phyloP scores from a whole-genome alignment of 2,113 vertebrate genomes.

The Colossoma macropomum region DNA sequence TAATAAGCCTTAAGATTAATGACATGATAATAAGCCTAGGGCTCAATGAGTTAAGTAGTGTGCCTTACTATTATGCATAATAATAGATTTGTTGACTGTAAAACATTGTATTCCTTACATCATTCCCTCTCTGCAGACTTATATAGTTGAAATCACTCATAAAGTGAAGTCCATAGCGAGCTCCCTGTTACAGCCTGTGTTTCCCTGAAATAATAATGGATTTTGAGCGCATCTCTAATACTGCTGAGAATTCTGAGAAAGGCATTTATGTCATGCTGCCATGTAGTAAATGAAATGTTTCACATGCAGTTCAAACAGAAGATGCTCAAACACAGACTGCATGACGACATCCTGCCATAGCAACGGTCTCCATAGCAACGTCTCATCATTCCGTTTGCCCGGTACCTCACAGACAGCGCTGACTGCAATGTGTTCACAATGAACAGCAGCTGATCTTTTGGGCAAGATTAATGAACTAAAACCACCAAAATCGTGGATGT shows the following conservation, averaged over 20 bases:
- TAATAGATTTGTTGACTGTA: too few relatives aligned
- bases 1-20: background rate
- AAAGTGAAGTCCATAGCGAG: background rate
- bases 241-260: background rate
- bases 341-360: constrained; percentile 62
- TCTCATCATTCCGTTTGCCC: constrained; percentile 57
- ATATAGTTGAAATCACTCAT: background rate
- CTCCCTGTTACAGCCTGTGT: background rate
- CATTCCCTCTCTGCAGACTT: too few relatives aligned
- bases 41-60: too few relatives aligned
- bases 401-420: constrained; percentile 2
- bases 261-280: background rate
- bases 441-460: constrained; percentile 8
- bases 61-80: too few relatives aligned
- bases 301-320: background rate
- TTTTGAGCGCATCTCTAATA: background rate
- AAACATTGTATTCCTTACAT: too few relatives aligned
- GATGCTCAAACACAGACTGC: background rate
- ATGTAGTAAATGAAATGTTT: background rate
- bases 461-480: background rate
- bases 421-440: background rate
- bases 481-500: background rate
- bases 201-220: background rate
- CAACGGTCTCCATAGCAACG: constrained; percentile 81
- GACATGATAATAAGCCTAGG: background rate